Percentiles rank a stretch among this genome's conserved stretches.
phyloP scores from a whole-genome alignment of 37 sponge, comb jelly and placozoan genomes.

The Halisarca cf. caerulea region DNA sequence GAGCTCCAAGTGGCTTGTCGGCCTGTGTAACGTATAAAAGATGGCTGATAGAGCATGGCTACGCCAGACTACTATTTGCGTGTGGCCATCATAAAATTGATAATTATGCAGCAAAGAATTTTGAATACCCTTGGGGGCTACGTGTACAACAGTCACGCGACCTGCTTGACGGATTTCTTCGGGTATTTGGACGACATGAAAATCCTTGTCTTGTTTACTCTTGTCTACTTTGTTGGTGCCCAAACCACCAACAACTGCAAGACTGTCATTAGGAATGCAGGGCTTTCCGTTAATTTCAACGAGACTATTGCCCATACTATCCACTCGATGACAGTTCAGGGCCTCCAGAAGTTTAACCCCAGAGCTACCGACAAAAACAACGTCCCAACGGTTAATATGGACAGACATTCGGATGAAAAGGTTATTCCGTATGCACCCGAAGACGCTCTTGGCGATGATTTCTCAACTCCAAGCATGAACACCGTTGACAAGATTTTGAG shows the following conservation, averaged over 20 bases:
- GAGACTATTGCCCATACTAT: conserved; percentile 80
- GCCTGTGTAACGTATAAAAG: too few species aligned
- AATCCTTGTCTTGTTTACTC: too few species aligned
- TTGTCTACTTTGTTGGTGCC: too few species aligned
- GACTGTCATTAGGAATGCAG: background rate
- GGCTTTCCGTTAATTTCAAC: conserved; percentile 70
- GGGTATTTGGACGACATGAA: too few species aligned
- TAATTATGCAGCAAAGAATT: too few species aligned
- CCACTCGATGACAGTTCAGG: conserved; percentile 81
- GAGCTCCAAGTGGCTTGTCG: too few species aligned
- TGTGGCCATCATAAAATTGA: too few species aligned
- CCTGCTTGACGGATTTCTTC: too few species aligned
- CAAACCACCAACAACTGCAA: background rate
- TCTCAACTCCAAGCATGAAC: conserved; percentile 64
- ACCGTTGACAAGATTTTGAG: conserved; percentile 67
- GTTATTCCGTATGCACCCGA: conserved; percentile 71
- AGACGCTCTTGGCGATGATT: conserved; percentile 42
- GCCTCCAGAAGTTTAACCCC: conserved; percentile 65
- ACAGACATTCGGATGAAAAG: conserved; percentile 45
- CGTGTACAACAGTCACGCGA: too few species aligned
- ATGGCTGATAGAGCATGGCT: too few species aligned
- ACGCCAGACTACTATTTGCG: too few species aligned
- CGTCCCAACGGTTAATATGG: conserved; percentile 76
- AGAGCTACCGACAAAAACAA: conserved; percentile 52
- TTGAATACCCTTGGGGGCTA: too few species aligned